phyloP scores from a whole-genome alignment of 2,113 vertebrate species.

The Anarrhichthys ocellatus region DNA sequence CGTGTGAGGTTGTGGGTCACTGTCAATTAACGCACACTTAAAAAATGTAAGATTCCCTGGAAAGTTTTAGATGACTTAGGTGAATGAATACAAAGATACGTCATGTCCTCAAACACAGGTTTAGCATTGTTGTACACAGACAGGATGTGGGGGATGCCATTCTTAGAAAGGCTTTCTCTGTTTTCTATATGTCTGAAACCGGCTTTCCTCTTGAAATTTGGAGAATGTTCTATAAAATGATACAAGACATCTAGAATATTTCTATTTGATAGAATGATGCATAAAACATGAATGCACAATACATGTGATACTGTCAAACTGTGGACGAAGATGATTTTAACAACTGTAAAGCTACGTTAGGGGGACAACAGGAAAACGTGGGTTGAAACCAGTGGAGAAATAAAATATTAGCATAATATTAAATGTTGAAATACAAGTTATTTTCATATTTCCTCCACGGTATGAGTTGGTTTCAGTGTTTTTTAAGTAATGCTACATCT shows the following conservation, averaged over 20 bases:
- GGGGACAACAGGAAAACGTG: not conserved
- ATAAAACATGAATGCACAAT: too few species aligned
- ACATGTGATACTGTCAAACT: too few species aligned
- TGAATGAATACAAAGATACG: too few species aligned
- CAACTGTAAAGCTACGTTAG: not conserved
- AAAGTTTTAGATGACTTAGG: not conserved
- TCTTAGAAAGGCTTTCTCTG: constrained; percentile 81
- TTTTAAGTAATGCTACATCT: not conserved
- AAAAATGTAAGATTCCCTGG: not conserved
- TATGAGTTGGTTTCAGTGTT: not conserved
- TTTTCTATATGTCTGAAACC: constrained; percentile 83
- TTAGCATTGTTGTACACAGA: constrained; percentile 88
- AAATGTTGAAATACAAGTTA: not conserved
- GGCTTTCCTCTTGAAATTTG: not conserved
- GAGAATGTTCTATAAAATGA: not conserved
- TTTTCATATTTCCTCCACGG: not conserved
- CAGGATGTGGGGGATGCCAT: constrained; percentile 90
- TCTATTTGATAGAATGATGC: too few species aligned
- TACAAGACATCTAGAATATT: too few species aligned
- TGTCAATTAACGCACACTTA: not conserved
- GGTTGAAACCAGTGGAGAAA: not conserved
- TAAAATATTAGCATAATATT: not conserved
- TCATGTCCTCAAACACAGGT: constrained; percentile 83
- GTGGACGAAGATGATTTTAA: too few species aligned
- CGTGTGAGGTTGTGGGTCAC: not conserved